phyloP scores from a whole-genome alignment of 2,888 invertebrate species.

The Rhingia rostrata region DNA sequence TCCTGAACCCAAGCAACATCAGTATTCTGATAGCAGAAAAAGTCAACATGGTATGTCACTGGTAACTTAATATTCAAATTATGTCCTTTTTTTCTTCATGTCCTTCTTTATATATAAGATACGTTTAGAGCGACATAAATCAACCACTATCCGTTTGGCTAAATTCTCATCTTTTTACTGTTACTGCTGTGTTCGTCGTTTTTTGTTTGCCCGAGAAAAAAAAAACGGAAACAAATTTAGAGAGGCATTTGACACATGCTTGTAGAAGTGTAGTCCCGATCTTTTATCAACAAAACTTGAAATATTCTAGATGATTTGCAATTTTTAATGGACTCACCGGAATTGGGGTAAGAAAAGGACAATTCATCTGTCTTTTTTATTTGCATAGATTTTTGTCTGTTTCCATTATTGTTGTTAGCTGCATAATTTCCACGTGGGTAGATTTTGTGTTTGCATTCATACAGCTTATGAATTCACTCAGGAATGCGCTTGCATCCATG shows the following conservation, averaged over 20 bases:
- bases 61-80: slow-evolving; percentile 75
- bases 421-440: slow-evolving; percentile 63
- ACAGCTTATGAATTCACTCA: slow-evolving; percentile 63
- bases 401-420: slow-evolving; percentile 22
- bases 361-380: slow-evolving; percentile 28
- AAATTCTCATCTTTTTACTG: slow-evolving; percentile 43
- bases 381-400: not conserved
- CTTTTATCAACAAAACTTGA: slow-evolving; percentile 45
- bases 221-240: slow-evolving; percentile 71
- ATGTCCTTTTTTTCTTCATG: slow-evolving; percentile 57
- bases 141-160: slow-evolving; percentile 66
- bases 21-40: slow-evolving; percentile 71
- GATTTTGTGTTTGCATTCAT: slow-evolving; percentile 66
- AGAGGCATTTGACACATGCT: slow-evolving; percentile 73
- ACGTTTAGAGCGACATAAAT: slow-evolving; percentile 70
- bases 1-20: slow-evolving; percentile 51
- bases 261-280: slow-evolving; percentile 34
- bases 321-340: slow-evolving; percentile 56
- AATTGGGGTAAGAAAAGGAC: slow-evolving; percentile 31
- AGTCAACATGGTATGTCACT: slow-evolving; percentile 73
- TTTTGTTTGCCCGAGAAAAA: slow-evolving; percentile 34
- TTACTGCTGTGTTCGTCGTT: slow-evolving; percentile 22
- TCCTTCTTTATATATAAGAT: slow-evolving; percentile 61
- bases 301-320: slow-evolving; percentile 68
- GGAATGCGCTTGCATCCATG: slow-evolving; percentile 33